Conservation (phyloP, 2,113 vertebrate species). For the Tragelaphus buxtoni region DNA sequence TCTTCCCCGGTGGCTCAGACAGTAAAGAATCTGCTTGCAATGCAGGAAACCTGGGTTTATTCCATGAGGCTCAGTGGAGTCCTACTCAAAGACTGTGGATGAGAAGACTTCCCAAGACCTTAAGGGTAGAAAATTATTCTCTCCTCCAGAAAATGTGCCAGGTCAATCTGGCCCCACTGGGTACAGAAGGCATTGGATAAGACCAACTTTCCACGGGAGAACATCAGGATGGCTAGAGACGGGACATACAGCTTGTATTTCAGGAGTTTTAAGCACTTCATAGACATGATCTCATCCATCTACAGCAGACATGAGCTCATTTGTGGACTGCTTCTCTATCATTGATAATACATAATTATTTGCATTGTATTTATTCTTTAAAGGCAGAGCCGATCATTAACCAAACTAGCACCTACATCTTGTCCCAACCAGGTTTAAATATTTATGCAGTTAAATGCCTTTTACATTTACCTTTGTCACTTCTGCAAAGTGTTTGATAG, state of each 20-base stretch:
- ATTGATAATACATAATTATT: conserved; percentile 48
- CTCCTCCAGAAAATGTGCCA: not conserved
- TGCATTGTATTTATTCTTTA: conserved; percentile 9
- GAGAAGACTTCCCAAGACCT: not conserved
- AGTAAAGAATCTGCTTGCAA: not conserved
- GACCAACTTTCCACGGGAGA: not conserved
- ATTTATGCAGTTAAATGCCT: not conserved
- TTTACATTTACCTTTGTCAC: not conserved
- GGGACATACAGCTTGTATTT: not conserved
- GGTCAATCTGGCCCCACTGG: not conserved
- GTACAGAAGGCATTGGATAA: not conserved
- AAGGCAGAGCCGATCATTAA: not conserved
- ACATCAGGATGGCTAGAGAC: not conserved
- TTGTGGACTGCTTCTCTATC: conserved; percentile 24
- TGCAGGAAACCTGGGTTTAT: not conserved
- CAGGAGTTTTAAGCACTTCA: not conserved
- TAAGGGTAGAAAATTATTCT: not conserved
- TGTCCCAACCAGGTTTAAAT: not conserved
- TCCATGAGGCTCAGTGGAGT: not conserved
- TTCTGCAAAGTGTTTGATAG: not conserved
- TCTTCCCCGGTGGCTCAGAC: not conserved
- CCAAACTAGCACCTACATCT: not conserved
- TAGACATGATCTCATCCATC: conserved; percentile 59
- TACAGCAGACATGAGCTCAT: conserved; percentile 52
- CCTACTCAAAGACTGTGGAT: not conserved